Conservation (phyloP, 2,888 invertebrate genomes). For the Philopedon plagiatum region DNA sequence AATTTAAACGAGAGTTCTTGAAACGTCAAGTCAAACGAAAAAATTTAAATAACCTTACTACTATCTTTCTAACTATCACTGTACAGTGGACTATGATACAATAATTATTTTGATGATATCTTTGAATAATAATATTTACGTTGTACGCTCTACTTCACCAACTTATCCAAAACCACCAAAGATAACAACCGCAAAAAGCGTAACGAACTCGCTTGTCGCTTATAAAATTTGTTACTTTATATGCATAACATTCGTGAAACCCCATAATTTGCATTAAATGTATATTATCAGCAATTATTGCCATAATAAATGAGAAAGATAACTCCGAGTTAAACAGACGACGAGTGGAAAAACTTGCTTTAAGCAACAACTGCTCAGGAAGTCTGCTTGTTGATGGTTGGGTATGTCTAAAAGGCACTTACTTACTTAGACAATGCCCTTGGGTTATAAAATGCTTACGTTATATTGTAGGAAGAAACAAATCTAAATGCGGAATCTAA, state of each 20-base stretch:
- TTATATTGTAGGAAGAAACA: constrained; percentile 17
- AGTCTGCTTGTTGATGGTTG: constrained; percentile 12
- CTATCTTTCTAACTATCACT: too few species aligned
- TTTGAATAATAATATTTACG: too few species aligned
- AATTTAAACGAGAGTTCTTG: too few species aligned
- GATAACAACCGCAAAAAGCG: neutral
- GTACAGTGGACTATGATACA: too few species aligned
- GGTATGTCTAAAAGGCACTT: constrained; percentile 1
- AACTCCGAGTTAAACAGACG: constrained; percentile 24
- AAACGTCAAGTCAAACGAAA: too few species aligned
- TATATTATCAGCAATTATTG: constrained; percentile 33
- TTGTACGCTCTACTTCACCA: neutral
- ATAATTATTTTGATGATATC: too few species aligned
- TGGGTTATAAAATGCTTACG: neutral
- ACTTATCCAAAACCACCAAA: constrained; percentile 16
- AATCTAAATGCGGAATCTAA: neutral
- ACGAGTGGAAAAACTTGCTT: constrained; percentile 18
- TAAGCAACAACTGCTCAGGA: constrained; percentile 26
- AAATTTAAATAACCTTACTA: too few species aligned
- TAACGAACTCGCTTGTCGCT: constrained; percentile 16
- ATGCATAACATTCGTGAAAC: constrained; percentile 17
- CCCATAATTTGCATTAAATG: constrained; percentile 26
- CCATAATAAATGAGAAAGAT: constrained; percentile 20
- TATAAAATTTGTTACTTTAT: constrained; percentile 2
- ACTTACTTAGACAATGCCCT: constrained; percentile 16